Base-by-base conservation (phyloP, 2,113 vertebrate genomes). In the Aptenodytes forsteri region DNA sequence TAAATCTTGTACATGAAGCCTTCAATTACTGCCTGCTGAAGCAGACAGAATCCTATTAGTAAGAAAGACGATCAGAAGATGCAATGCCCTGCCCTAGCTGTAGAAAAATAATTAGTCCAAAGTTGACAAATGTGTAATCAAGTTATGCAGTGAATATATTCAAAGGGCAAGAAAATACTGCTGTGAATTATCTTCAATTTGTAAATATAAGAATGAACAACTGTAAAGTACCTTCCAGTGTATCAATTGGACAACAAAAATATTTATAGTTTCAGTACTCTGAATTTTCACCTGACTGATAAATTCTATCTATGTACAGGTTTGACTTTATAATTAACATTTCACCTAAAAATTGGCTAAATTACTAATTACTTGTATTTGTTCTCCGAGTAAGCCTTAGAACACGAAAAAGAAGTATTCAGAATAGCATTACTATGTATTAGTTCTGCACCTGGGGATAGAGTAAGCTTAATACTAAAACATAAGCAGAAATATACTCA, bases 31-130 rank as follows among this genome's bases (percentile, higher is more conserved):
- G 99, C 94, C 98, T 98, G 98, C 98, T 99, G 98, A 99, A 99
- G 99, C 99, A 99, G 98, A 99, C 98, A 98, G 98, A 99, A 99
- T 99, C 98, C 98, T 99, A 99, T 99, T 99, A 99, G 98, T 96
- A 98, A 98, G 97, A 98, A 98, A 98, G 98, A 98, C 97, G 87
- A 98, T 97, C 98, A 97, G 95, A 97, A 97, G 98, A 98, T 93
- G 98, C 98, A 97, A 92, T 97, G 98, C 98, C 98, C 98, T 98
- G 98, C 98, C 98, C 98, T 98, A 95, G 98, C 98, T 98, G 98
- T 98, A 98, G 97, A 98, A 98, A 98, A 99, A 99, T 98, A 99
- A 99, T 99, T 99, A 99, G 98, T 98, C 96, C 94, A 98, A 98
- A 98, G 98, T 98, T 99, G 98, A 98, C 98, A 98, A 98, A 99